phyloP scores from a whole-genome alignment of 2,888 invertebrate species.

The Cosmia trapezina region DNA sequence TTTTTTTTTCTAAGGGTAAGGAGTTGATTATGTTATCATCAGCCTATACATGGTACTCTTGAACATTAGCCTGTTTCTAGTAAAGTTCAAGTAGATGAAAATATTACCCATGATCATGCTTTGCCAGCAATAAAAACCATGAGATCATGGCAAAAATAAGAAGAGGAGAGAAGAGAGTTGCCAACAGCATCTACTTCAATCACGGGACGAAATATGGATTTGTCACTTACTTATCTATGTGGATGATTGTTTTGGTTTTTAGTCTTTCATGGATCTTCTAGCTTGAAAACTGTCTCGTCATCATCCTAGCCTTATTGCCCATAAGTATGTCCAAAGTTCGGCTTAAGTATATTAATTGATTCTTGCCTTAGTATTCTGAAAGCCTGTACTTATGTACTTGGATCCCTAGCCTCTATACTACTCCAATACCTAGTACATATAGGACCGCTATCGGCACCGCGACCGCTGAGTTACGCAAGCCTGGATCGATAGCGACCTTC shows the following conservation, averaged over 20 bases:
- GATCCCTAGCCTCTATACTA: not conserved
- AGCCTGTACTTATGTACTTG: not conserved
- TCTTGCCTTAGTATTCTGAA: not conserved
- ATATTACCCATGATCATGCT: not conserved
- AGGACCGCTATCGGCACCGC: constrained; percentile 11
- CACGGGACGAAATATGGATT: not conserved
- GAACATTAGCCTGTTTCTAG: not conserved
- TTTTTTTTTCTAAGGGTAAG: constrained; percentile 8
- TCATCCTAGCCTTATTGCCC: not conserved
- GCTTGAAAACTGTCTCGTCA: not conserved
- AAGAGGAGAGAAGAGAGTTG: not conserved
- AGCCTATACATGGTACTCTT: not conserved
- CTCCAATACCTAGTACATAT: constrained; percentile 11
- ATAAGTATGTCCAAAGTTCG: not conserved
- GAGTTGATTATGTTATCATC: not conserved
- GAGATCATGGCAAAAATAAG: not conserved
- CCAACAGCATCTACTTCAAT: not conserved
- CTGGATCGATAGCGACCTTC: constrained; percentile 58
- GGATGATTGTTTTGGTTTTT: not conserved
- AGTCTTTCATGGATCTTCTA: not conserved
- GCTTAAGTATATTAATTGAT: not conserved
- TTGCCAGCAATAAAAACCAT: not conserved
- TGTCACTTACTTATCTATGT: not conserved
- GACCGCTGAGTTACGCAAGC: constrained; percentile 56
- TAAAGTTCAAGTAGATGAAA: not conserved